These are phyloP conservation scores for Crax fasciolata DNA, from an alignment of 2,797 vertebrate species.

Conservation along the genomic window DNA sequence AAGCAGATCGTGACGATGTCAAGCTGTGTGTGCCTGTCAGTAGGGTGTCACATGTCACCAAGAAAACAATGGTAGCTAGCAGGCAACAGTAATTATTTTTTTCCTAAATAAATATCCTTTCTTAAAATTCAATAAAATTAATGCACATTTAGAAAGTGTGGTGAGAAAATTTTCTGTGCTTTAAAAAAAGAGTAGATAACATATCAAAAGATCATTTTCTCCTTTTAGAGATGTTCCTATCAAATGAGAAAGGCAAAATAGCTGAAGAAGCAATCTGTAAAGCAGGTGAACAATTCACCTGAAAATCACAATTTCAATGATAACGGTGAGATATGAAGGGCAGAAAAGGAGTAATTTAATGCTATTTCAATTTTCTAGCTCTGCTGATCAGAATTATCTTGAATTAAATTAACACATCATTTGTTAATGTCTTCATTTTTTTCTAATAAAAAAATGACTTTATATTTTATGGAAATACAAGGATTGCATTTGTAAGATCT, in stretches of 20 bases:
- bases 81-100: background rate
- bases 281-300: background rate
- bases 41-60: background rate
- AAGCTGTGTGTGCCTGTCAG: background rate
- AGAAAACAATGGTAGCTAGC: background rate
- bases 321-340: background rate
- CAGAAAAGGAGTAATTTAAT: background rate
- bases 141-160: background rate
- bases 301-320: background rate
- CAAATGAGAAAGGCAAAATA: background rate
- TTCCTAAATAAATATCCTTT: background rate
- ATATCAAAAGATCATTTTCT: background rate
- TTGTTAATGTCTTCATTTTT: conserved; percentile 15
- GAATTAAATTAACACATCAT: conserved; percentile 24
- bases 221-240: background rate
- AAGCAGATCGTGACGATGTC: background rate
- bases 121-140: background rate
- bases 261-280: background rate
- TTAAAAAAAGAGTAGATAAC: background rate
- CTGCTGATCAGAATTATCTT: conserved; percentile 19
- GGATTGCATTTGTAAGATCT: background rate
- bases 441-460: background rate
- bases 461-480: conserved; percentile 21
- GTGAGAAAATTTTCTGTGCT: background rate
- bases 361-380: conserved; percentile 9